phyloP scores from a whole-genome alignment of 2,797 vertebrate species.

The Acanthurus lineatus region DNA sequence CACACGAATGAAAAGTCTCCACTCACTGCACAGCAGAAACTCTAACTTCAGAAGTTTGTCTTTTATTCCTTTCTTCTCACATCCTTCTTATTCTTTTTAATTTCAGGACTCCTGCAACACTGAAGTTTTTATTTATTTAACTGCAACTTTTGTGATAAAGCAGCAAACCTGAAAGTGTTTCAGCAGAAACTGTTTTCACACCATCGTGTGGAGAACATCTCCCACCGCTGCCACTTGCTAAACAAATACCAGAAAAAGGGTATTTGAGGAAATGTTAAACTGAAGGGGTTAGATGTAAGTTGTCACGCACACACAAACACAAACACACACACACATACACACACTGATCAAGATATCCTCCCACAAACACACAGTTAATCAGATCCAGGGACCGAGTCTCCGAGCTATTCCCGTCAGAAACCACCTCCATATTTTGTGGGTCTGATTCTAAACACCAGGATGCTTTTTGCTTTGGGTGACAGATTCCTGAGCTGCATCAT shows the following conservation, averaged over 20 bases:
- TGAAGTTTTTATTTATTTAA: neutral
- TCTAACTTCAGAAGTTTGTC: no score
- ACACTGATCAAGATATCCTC: conserved; percentile 49
- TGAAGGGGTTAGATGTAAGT: neutral
- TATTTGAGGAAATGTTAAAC: conserved; percentile 33
- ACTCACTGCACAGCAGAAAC: no score
- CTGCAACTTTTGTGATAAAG: neutral
- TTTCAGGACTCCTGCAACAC: no score
- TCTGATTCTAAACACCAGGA: conserved; percentile 60
- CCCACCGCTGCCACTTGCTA: neutral
- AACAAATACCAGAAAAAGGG: neutral
- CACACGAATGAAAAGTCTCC: no score
- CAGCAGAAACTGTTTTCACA: neutral
- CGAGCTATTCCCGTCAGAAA: conserved; percentile 61
- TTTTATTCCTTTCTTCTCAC: no score
- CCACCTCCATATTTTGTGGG: conserved; percentile 71
- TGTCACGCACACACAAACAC: neutral
- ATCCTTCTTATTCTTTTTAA: neutral
- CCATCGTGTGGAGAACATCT: neutral
- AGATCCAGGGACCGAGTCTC: conserved; percentile 56
- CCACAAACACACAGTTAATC: conserved; percentile 69
- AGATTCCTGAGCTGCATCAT: conserved; percentile 66
- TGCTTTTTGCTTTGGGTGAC: conserved; percentile 64
- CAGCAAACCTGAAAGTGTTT: neutral
- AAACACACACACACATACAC: conserved; percentile 44